Base-by-base conservation (phyloP, 2,888 invertebrate species). In the Allophyes oxyacanthae region DNA sequence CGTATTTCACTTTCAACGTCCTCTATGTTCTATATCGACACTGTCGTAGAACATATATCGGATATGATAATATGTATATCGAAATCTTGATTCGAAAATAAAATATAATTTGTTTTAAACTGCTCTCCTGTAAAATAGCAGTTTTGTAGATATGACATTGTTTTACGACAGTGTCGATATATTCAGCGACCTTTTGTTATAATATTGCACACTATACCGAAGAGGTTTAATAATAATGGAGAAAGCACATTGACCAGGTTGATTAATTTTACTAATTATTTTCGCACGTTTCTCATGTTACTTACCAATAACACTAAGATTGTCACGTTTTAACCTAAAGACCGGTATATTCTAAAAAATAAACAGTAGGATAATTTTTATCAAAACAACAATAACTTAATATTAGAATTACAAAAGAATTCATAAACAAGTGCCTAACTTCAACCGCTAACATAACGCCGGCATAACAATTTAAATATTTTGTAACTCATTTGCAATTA, bases 401-500 rank as follows among this genome's bases (percentile, higher is more conserved):
- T 61, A 45, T 55, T 42, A 57, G 14, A 61, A 69, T 64, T 38
- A 59, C 34, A 59, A 69, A 58, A 61, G 44, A 69, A 64, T 50
- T 52, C 26, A 52, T 26, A 6, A 52, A 41, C 36, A 57, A 55
- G 45, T 33, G 50, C 36, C 30, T 51, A 60, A 50, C 42, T 40
- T 14, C 52, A 43, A 40, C 58, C 42, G 57, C 56, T 57, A 64
- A 57, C 55, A 69, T 58, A 50, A 56, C 58, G 46, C 63, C 58
- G 68, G n/a, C n/a, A n/a, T n/a, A 77, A 73, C 59, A 78, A 77
- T 82, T 79, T 73, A 68, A 77, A 79, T 79, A 82, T 82, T 79
- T 78, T 57, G 65, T 62, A 64, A 64, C 75, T 81, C 78, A 85
- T 86, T 85, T 77, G 84, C 82, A 85, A 85, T 82, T 81, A 64